Percentiles rank a stretch among this genome's conserved stretches.
phyloP scores from a whole-genome alignment of 2,797 vertebrate genomes.

The Myiotriccus ornatus region DNA sequence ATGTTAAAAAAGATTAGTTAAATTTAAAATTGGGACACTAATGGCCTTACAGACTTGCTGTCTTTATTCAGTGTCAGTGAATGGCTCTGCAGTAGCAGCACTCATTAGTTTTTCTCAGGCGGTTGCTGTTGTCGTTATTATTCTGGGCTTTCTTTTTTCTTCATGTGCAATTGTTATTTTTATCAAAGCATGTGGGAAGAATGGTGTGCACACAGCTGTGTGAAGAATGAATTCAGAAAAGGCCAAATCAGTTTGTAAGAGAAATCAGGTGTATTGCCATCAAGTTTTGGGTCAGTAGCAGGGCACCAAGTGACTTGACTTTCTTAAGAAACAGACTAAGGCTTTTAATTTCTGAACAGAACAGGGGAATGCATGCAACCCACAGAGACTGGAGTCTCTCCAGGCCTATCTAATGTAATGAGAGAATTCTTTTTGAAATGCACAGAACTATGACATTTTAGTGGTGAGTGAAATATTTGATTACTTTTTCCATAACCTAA shows the following conservation, averaged over 20 bases:
- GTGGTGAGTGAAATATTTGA: constrained; percentile 37
- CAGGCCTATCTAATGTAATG: constrained; percentile 51
- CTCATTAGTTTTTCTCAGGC: background rate
- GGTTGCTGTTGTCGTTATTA: background rate
- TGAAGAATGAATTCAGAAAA: background rate
- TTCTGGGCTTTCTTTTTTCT: background rate
- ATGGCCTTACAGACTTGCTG: background rate
- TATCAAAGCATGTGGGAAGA: background rate
- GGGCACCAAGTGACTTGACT: constrained; percentile 5
- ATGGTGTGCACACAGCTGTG: background rate
- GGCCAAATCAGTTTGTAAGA: background rate
- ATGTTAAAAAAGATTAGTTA: background rate
- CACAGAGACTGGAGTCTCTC: constrained; percentile 58
- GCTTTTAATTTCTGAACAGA: constrained; percentile 30
- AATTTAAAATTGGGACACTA: background rate
- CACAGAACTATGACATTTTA: constrained; percentile 47
- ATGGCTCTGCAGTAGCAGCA: background rate
- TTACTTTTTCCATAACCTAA: constrained; percentile 53
- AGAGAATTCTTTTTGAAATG: constrained; percentile 51
- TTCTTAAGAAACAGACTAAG: background rate
- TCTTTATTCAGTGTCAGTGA: background rate
- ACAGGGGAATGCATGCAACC: constrained; percentile 2
- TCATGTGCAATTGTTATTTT: background rate
- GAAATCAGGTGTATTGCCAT: constrained; percentile 45
- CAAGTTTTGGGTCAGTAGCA: constrained; percentile 44